Base-by-base conservation (phyloP, 2,797 vertebrate species). In the Nothura maculosa region DNA sequence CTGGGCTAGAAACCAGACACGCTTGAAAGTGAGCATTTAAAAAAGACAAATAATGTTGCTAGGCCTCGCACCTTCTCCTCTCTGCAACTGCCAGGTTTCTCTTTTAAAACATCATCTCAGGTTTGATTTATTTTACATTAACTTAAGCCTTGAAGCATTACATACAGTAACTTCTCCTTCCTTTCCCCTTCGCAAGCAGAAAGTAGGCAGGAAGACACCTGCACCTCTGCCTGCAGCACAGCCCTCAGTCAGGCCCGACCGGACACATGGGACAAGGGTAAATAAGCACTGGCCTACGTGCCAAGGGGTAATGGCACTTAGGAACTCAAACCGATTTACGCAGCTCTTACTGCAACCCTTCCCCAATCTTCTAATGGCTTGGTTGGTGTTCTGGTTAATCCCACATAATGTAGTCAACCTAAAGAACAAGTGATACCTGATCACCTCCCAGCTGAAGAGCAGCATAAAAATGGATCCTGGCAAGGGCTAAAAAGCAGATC, bases 11-110 rank as follows among this genome's bases (percentile, higher is more conserved):
- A 97, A 97, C 81, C 94, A 97, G 92, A 96, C 90, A 79, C 43
- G 89, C 87, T 97, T 96, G 95, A 94, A 97, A 96, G 89, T 88
- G 93, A 97, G 66, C 68, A 85, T 96, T 97, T 97, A 89, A 96
- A 95, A 95, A 97, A 94, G 92, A 97, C 90, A 95, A 96, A 97
- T 97, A 94, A 94, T 85, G 67, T 92, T 97, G 95, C 93, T 83
- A 95, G 90, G 58, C 52, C 78, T 58, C 86, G 58, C 21, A 74
- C 94, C 87, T 97, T 92, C 81, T 81, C 77, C 57, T 94, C 42
- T 81, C 62, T 38, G 9, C 84, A 94, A 64, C 54, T 93, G 85
- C 32, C 79, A 96, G 88, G 62, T 87, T 96, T 79, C 55, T 75
- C 47, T 92, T 96, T 96, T 94, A 94, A 96, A 97, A 80, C 69